These are phyloP conservation scores for Helicoverpa zea DNA, from an alignment of 1,140 invertebrate genomes.

Conservation along the genomic window DNA sequence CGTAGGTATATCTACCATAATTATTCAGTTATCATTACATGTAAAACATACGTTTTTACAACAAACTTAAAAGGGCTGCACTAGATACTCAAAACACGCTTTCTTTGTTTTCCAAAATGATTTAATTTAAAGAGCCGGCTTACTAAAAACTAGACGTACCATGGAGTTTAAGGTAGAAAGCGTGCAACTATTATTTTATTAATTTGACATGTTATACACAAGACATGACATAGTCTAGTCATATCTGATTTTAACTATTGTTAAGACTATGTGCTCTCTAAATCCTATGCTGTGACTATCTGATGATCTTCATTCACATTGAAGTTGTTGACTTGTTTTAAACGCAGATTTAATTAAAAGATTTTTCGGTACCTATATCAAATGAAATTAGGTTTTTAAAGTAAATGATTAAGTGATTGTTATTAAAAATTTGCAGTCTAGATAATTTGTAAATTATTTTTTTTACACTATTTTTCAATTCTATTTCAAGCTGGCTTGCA, in stretches of 20 bases:
- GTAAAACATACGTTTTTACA: too few relatives aligned
- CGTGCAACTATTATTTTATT: conserved; percentile 54
- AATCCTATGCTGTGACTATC: conserved; percentile 44
- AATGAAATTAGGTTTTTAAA: neutral
- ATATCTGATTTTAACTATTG: conserved; percentile 45
- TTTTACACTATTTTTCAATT: too few relatives aligned
- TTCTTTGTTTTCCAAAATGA: conserved; percentile 42
- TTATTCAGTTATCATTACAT: too few relatives aligned
- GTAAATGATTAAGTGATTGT: too few relatives aligned
- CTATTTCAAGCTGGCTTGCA: too few relatives aligned
- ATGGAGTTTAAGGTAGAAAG: conserved; percentile 54
- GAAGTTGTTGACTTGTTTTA: neutral
- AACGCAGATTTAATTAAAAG: neutral
- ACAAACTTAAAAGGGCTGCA: neutral
- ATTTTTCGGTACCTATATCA: neutral
- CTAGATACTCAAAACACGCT: conserved; percentile 30
- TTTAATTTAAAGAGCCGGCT: conserved; percentile 36
- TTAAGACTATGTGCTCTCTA: conserved; percentile 4
- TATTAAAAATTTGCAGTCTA: too few relatives aligned
- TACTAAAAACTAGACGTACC: conserved; percentile 22
- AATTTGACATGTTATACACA: conserved; percentile 56
- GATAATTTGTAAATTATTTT: too few relatives aligned
- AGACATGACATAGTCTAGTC: conserved; percentile 42
- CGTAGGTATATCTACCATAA: too few relatives aligned
- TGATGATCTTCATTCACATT: neutral